Evolutionary conservation across 2,113 vertebrate genomes (phyloP).

Genomic region (Sisor rabdophorus): DNA sequence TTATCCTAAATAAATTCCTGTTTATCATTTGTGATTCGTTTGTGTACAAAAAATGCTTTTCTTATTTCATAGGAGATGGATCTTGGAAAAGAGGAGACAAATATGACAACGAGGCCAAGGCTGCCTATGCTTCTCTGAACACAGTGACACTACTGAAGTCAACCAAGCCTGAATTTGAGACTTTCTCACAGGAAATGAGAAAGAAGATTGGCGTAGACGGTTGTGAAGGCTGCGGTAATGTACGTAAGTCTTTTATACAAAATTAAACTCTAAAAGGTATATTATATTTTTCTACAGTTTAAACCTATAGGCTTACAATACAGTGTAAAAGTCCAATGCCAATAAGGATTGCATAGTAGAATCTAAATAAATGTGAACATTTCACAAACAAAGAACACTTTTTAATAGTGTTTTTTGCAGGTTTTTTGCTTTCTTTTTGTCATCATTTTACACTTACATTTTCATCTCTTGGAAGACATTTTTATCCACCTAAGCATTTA

Average conservation of each 20-base stretch:
- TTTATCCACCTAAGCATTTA: too few relatives aligned
- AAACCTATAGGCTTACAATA: background rate
- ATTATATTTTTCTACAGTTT: background rate
- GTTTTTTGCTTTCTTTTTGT: too few relatives aligned
- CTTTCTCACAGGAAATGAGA: conserved; percentile 91
- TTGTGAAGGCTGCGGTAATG: conserved; percentile 79
- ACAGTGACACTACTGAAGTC: conserved; percentile 90
- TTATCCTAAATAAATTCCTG: too few relatives aligned
- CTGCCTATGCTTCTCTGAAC: conserved; percentile 85
- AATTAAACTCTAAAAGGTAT: background rate
- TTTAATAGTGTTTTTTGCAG: background rate
- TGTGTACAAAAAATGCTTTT: background rate
- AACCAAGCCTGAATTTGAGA: conserved; percentile 91
- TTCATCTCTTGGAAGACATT: too few relatives aligned
- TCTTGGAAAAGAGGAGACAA: conserved; percentile 94
- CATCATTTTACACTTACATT: too few relatives aligned
- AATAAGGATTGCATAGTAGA: background rate
- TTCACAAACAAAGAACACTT: background rate
- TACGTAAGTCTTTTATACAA: conserved; percentile 70
- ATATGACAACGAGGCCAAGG: conserved; percentile 83
- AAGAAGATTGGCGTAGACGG: conserved; percentile 71
- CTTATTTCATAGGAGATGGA: conserved; percentile 79
- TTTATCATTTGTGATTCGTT: background rate
- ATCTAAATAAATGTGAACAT: background rate
- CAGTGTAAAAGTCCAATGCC: background rate